Evolutionary conservation across 2,797 vertebrate species (phyloP).

Genomic region (Cynodonichthys magdalenae): DNA sequence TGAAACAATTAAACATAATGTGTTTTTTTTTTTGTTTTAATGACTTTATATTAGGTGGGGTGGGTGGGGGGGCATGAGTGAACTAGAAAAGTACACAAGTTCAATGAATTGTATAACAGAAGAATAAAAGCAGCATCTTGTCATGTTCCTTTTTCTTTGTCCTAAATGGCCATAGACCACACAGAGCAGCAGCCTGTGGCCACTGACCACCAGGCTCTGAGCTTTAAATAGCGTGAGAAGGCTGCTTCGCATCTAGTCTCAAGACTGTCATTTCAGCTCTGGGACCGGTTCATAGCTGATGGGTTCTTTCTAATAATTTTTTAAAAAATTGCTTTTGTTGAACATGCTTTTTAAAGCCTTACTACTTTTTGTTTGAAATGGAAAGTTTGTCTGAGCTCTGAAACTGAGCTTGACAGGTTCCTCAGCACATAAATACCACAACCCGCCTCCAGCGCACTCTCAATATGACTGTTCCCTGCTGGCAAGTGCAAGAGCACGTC

Average conservation of each 20-base stretch:
- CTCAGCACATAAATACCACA: slow-evolving; percentile 56
- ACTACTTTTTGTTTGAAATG: slow-evolving; percentile 60
- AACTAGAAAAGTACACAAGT: background rate
- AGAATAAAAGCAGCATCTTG: slow-evolving; percentile 24
- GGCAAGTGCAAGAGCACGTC: slow-evolving; percentile 40
- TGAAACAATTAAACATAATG: too few relatives aligned
- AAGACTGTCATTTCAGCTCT: slow-evolving; percentile 39
- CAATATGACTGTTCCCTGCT: slow-evolving; percentile 67
- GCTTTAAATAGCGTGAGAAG: slow-evolving; percentile 81
- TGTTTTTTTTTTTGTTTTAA: too few relatives aligned
- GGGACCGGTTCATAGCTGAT: slow-evolving; percentile 12
- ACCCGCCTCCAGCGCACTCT: slow-evolving; percentile 65
- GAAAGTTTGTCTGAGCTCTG: slow-evolving; percentile 64
- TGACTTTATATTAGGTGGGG: too few relatives aligned
- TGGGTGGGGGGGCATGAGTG: too few relatives aligned
- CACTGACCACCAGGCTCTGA: slow-evolving; percentile 57
- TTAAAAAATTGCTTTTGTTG: slow-evolving; percentile 23
- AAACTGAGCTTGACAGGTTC: slow-evolving; percentile 52
- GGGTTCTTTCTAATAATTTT: slow-evolving; percentile 19
- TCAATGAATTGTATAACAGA: slow-evolving; percentile 25
- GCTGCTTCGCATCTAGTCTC: slow-evolving; percentile 53
- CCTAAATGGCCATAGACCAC: slow-evolving; percentile 46
- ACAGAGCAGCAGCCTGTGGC: slow-evolving; percentile 55
- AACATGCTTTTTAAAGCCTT: slow-evolving; percentile 11
- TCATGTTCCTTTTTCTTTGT: slow-evolving; percentile 54